A percentile compares a stretch with the other conserved stretches of the same genome.
These are phyloP conservation scores for Leptarthrus brevirostris DNA, from an alignment of 2,888 invertebrate species.

Conservation along the genomic window DNA sequence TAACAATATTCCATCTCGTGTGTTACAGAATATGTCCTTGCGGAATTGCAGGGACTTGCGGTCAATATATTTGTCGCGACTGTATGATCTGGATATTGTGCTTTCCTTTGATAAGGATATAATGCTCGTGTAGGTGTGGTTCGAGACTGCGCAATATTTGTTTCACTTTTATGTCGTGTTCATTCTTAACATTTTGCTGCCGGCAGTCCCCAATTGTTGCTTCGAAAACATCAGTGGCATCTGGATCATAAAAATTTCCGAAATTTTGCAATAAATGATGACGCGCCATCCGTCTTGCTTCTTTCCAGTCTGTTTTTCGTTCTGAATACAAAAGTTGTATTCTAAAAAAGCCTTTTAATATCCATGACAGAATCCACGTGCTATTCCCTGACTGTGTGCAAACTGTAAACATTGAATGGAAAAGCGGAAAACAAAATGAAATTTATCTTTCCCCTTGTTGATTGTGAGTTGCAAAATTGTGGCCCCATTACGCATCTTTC, in stretches of 20 bases:
- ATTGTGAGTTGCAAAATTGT: constrained; percentile 18
- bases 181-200: constrained; percentile 23
- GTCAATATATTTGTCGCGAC: constrained; percentile 1
- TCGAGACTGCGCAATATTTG: constrained; percentile 18
- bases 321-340: too few species aligned
- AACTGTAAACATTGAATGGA: constrained; percentile 37
- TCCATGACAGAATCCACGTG: constrained; percentile 9
- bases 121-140: constrained; percentile 37
- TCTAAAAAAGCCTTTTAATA: not conserved
- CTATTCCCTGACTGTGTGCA: constrained; percentile 24
- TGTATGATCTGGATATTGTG: not conserved
- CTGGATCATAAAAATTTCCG: too few species aligned
- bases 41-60: too few species aligned
- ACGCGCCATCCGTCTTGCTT: too few species aligned
- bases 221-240: too few species aligned
- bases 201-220: too few species aligned
- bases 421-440: constrained; percentile 26
- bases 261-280: too few species aligned
- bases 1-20: too few species aligned
- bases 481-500: constrained; percentile 41
- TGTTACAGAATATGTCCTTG: too few species aligned
- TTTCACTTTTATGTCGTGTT: not conserved
- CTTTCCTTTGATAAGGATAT: not conserved
- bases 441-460: constrained; percentile 23
- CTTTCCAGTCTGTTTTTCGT: too few species aligned